Evolutionary conservation across 2,888 invertebrate genomes (phyloP).

Genomic region (Molorchus minor): DNA sequence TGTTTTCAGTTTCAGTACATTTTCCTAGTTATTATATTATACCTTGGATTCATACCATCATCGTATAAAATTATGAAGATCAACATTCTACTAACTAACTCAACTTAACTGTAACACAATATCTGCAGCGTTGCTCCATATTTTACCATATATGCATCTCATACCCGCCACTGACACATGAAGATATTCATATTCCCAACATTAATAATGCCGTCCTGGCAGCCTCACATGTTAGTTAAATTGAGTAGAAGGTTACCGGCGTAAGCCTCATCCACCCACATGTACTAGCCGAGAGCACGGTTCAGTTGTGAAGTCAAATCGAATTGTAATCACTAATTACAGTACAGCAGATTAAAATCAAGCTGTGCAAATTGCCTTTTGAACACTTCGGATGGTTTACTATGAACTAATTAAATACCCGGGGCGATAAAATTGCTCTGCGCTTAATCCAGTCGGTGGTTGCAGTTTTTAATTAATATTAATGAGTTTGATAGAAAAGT

Average conservation of each 20-base stretch:
- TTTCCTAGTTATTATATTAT: too few relatives aligned
- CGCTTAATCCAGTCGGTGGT: conserved; percentile 20
- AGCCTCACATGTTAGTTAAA: conserved; percentile 14
- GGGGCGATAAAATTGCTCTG: conserved; percentile 27
- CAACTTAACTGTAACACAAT: neutral
- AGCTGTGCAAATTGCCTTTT: conserved; percentile 46
- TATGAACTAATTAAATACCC: conserved; percentile 41
- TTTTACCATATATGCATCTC: too few relatives aligned
- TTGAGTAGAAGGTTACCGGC: conserved; percentile 20
- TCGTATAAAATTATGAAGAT: too few relatives aligned
- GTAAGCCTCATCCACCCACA: conserved; percentile 30
- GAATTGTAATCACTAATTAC: conserved; percentile 44
- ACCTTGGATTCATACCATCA: too few relatives aligned
- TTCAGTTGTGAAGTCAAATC: conserved; percentile 29
- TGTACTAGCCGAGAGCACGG: conserved; percentile 24
- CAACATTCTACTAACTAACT: too few relatives aligned
- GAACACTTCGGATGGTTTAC: conserved; percentile 43
- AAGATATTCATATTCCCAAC: conserved; percentile 4
- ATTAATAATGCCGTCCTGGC: neutral
- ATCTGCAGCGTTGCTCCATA: neutral
- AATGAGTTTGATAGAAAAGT: conserved; percentile 16
- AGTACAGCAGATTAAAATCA: conserved; percentile 43
- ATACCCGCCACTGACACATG: neutral
- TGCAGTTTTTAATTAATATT: conserved; percentile 11
- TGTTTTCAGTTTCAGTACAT: too few relatives aligned